Evolutionary conservation across 1,140 invertebrate genomes (phyloP).

Genomic region (Trinorchestia longiramus): DNA sequence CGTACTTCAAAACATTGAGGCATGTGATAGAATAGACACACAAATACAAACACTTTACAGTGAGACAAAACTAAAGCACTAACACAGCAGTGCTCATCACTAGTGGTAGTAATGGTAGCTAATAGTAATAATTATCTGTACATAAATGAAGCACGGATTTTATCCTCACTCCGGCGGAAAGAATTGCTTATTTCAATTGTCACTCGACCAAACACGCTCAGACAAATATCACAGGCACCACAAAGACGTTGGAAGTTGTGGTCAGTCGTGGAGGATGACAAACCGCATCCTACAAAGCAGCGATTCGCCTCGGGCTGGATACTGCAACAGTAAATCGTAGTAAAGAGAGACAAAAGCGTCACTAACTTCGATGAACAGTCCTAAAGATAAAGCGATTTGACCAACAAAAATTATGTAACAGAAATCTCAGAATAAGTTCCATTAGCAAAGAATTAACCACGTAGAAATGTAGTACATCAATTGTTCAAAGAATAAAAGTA

Average conservation of each 20-base stretch:
- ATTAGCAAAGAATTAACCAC: not conserved
- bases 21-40: conserved; percentile 28
- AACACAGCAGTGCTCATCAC: conserved; percentile 27
- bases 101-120: conserved; percentile 28
- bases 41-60: conserved; percentile 51
- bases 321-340: not conserved
- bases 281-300: not conserved
- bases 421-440: not conserved
- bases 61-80: conserved; percentile 46
- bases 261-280: not conserved
- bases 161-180: not conserved
- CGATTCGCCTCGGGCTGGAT: not conserved
- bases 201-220: not conserved
- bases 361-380: not conserved
- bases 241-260: not conserved
- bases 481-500: not conserved
- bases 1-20: not conserved
- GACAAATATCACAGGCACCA: conserved; percentile 19
- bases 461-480: not conserved
- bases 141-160: conserved; percentile 15
- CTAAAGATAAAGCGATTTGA: no score
- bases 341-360: not conserved
- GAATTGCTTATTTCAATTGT: not conserved
- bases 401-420: no score
- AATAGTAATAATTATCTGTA: conserved; percentile 45